These are phyloP conservation scores for Halichoerus grypus DNA, from an alignment of 2,113 vertebrate genomes.

Conservation along the genomic window DNA sequence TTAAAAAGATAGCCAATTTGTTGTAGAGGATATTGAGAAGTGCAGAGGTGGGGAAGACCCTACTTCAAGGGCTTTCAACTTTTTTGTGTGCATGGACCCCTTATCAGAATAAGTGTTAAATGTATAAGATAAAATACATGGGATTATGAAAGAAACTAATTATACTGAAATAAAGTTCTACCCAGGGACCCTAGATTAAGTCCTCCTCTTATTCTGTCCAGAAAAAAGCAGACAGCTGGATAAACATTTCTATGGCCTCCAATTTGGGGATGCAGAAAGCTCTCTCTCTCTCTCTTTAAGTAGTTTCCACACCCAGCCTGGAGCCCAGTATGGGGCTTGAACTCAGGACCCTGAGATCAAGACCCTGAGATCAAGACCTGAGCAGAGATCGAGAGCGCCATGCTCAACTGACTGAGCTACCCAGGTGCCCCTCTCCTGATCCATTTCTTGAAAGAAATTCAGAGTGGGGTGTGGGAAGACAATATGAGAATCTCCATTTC, in stretches of 20 bases:
- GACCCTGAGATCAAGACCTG: neutral
- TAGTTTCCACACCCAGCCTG: neutral
- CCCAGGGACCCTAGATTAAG: neutral
- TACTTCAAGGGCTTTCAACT: neutral
- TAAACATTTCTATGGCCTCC: neutral
- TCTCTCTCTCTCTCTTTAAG: neutral
- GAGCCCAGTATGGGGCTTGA: neutral
- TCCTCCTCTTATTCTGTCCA: neutral
- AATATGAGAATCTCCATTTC: neutral
- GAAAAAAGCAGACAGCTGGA: neutral
- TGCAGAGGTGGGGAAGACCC: neutral
- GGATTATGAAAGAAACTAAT: neutral
- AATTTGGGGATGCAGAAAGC: neutral
- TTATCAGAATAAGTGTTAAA: slow-evolving; percentile 13
- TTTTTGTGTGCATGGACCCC: neutral
- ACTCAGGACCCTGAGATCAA: neutral
- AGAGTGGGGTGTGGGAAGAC: neutral
- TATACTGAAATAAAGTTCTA: neutral
- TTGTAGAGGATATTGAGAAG: neutral
- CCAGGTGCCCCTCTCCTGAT: neutral
- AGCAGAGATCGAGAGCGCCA: neutral
- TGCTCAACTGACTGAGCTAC: neutral
- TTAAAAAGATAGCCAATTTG: neutral
- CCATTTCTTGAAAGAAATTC: slow-evolving; percentile 15
- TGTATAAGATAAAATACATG: neutral